A percentile compares a stretch with the other conserved stretches of the same genome.
phyloP scores from a whole-genome alignment of 2,113 vertebrate genomes.

The Pterocles orientalis region DNA sequence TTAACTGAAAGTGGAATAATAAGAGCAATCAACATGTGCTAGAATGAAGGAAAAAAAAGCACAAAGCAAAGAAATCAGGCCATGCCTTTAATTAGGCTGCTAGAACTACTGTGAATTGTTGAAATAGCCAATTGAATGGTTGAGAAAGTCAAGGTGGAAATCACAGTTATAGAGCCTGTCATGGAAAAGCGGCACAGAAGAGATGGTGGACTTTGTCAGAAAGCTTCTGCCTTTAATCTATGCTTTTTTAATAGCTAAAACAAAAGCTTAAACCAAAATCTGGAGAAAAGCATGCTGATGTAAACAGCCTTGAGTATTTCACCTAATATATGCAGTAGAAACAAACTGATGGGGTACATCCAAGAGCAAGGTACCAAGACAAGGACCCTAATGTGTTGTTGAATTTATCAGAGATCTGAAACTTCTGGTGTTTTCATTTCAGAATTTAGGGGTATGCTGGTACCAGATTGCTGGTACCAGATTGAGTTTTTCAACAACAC shows the following conservation, averaged over 20 bases:
- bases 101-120: not conserved
- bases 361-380: not conserved
- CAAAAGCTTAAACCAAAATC: not conserved
- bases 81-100: slow-evolving; percentile 2
- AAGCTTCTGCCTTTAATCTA: not conserved
- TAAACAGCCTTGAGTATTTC: not conserved
- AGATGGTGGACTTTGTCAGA: not conserved
- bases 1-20: not conserved
- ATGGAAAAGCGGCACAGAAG: not conserved
- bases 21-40: not conserved
- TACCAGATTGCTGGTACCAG: not conserved
- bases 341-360: not conserved
- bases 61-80: not conserved
- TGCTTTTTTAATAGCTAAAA: not conserved
- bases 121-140: not conserved
- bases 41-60: not conserved
- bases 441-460: not conserved
- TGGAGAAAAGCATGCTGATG: not conserved
- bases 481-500: not conserved
- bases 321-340: not conserved
- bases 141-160: not conserved
- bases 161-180: not conserved
- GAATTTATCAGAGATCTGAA: not conserved
- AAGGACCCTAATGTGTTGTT: not conserved
- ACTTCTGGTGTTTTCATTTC: not conserved